Evolutionary conservation across 2,113 vertebrate species (phyloP).

Genomic region (Cyanocitta stelleri): DNA sequence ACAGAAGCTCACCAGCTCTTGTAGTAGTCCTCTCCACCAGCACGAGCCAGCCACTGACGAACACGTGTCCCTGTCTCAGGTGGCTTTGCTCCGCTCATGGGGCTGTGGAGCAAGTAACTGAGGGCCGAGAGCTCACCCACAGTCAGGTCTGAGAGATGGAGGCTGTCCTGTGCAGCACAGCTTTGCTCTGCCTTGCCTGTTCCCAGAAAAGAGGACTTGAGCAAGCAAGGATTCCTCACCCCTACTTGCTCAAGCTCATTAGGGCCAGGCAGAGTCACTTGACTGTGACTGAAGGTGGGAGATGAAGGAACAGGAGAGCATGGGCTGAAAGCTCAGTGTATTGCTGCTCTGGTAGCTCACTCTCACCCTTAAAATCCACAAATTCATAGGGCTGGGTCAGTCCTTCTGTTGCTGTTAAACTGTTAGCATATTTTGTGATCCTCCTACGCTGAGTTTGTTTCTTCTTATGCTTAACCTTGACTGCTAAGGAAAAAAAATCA

Average conservation of each 20-base stretch:
- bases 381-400: not conserved
- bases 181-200: not conserved
- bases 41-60: not conserved
- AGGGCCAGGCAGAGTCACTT: not conserved
- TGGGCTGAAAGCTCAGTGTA: not conserved
- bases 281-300: not conserved
- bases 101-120: not conserved
- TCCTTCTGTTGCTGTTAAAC: not conserved
- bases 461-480: conserved; percentile 9
- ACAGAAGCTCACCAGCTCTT: not conserved
- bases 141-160: not conserved
- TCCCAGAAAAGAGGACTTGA: not conserved
- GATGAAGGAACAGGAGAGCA: not conserved
- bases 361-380: not conserved
- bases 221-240: not conserved
- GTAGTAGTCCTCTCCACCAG: not conserved
- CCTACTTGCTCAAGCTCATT: not conserved
- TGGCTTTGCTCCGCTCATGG: rapidly evolving
- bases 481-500: not conserved
- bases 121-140: not conserved
- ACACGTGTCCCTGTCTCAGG: not conserved
- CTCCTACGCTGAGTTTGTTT: conserved; percentile 1
- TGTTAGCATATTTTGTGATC: not conserved
- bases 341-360: not conserved
- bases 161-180: not conserved